Base-by-base conservation (phyloP, 2,797 vertebrate species). In the Buphagus erythrorhynchus region DNA sequence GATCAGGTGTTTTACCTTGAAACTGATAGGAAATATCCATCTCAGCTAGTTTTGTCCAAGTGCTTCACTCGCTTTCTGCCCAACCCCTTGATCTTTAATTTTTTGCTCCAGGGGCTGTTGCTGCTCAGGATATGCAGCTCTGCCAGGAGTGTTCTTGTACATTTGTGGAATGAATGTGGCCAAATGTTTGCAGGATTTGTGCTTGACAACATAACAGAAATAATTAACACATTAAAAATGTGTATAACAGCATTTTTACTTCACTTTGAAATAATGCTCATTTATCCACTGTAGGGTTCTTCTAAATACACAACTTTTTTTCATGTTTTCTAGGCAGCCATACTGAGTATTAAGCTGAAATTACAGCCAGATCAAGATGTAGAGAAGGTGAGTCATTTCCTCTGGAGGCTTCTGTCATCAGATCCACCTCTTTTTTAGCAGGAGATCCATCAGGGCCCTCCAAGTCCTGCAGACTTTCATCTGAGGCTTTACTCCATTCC, bases 301-400 rank as follows among this genome's bases (percentile, higher is more conserved):
- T 77, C 55, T 66, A 82, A 75, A 75, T n/a, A 11, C 3, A 9
- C 46, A 35, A 22, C 11, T 67, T 72, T 77, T 40, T 54, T 69
- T 69, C 13, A 10, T 95, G 29, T 93, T 86, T 89, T 80, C 68
- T 88, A 98, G 98, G 98, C 98, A 62, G 83, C 88, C 35, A 24
- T 93, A 38, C 88, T 97, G 88, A 97, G 97, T 49, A 95, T 90
- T n/a, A 97, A 97, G 75, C 95, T 98, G 79, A 93, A 96, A 63
- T 94, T 98, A 25, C 98, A 98, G 91, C 93, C 91, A 21, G 92
- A 97, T 43, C 97, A 98, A 58, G 91, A 96, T 45, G 26, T 97
- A 43, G 98, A 98, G 78, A 94, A 98, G 97, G 98, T 98, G 75
- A 97, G 97, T 84, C 29, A 90, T 86, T 92, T 89, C 73, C 55